These are phyloP conservation scores for Conchocele bisecta DNA, from an alignment of 2,888 invertebrate genomes.

Conservation along the genomic window DNA sequence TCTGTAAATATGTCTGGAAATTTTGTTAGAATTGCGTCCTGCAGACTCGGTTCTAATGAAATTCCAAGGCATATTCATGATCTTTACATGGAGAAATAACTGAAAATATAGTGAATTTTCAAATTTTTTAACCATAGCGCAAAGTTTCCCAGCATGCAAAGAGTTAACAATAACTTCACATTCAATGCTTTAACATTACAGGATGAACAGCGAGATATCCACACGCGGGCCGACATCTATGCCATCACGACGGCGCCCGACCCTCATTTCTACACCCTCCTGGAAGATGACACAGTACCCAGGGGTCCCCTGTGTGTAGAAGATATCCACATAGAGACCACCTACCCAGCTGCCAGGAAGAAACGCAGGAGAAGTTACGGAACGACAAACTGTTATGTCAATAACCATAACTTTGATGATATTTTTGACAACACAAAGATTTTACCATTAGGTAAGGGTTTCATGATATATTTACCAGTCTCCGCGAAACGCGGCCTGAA, in stretches of 20 bases:
- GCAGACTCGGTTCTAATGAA: no score
- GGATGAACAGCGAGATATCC: slow-evolving; percentile 74
- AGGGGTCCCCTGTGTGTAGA: slow-evolving; percentile 4
- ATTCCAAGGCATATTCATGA: no score
- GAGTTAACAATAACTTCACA: no score
- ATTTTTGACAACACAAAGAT: slow-evolving; percentile 64
- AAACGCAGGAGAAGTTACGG: slow-evolving; percentile 65
- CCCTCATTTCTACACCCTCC: slow-evolving; percentile 55
- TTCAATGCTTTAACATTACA: no score
- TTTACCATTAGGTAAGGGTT: slow-evolving; percentile 63
- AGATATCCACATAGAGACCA: slow-evolving; percentile 15
- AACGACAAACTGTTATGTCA: slow-evolving; percentile 67
- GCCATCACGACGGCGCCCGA: slow-evolving; percentile 66
- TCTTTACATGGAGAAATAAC: no score
- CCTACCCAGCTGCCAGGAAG: slow-evolving; percentile 50
- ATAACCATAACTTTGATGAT: slow-evolving; percentile 58
- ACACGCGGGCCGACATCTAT: slow-evolving; percentile 70
- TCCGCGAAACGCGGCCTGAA: no score
- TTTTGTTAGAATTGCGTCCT: no score
- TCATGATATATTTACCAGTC: background rate
- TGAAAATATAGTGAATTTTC: no score
- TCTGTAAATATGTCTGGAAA: no score
- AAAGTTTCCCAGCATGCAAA: no score
- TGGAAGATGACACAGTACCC: slow-evolving; percentile 44
- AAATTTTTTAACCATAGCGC: no score